Evolutionary conservation across 2,797 vertebrate species (phyloP).

Genomic region (Gymnodraco acuticeps): DNA sequence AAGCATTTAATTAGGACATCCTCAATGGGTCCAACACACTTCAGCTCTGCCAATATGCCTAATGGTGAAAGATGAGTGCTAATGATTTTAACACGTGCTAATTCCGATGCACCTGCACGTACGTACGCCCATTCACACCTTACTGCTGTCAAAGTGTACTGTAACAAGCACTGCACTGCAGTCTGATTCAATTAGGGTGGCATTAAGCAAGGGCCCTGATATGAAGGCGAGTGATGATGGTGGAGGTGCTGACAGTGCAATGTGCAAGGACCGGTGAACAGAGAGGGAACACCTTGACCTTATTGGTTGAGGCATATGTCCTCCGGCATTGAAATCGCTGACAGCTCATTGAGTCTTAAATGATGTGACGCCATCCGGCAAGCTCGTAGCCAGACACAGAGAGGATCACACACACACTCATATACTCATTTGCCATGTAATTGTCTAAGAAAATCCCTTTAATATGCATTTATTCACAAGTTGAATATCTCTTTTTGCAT

Average conservation of each 20-base stretch:
- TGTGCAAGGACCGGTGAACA: constrained; percentile 26
- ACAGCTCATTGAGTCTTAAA: constrained; percentile 76
- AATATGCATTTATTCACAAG: not conserved
- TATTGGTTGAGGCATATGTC: constrained; percentile 63
- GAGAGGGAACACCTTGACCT: constrained; percentile 36
- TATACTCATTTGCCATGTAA: constrained; percentile 17
- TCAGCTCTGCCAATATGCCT: constrained; percentile 64
- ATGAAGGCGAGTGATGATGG: constrained; percentile 28
- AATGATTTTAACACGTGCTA: constrained; percentile 60
- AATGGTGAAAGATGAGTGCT: constrained; percentile 64
- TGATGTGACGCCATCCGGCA: constrained; percentile 67
- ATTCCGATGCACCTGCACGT: constrained; percentile 20
- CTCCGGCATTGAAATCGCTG: constrained; percentile 61
- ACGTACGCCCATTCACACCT: constrained; percentile 22
- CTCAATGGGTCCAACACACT: constrained; percentile 44
- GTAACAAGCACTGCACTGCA: constrained; percentile 49
- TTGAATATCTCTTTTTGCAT: not conserved
- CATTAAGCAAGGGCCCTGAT: constrained; percentile 52
- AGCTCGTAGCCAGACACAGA: constrained; percentile 31
- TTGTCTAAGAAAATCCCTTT: constrained; percentile 16
- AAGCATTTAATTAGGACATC: constrained; percentile 65
- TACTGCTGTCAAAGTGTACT: constrained; percentile 43
- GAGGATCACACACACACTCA: not conserved
- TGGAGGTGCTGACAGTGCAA: constrained; percentile 57
- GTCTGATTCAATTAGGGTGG: constrained; percentile 62